Percentiles rank a stretch among this genome's conserved stretches.
Evolutionary conservation across 30 jellyfish, hydroid and myxozoan genomes (phyloP).

Genomic region (Clytia hemisphaerica): DNA sequence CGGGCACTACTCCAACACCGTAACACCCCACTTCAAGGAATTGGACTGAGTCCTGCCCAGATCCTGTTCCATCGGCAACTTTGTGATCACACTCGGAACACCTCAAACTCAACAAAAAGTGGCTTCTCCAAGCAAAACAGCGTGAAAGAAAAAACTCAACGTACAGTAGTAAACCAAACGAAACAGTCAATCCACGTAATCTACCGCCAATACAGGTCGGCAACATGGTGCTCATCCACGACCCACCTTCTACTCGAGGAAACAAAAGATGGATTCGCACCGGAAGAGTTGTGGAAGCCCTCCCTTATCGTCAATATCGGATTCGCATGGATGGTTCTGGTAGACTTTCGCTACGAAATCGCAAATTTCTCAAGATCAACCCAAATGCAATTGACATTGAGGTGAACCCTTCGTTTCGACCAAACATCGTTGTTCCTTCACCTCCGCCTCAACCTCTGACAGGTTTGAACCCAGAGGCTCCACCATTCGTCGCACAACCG

Average conservation of each 20-base stretch:
- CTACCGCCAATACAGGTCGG: neutral
- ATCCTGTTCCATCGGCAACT: neutral
- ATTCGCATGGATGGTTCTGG: neutral
- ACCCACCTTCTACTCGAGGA: neutral
- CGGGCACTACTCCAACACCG: constrained; percentile 3
- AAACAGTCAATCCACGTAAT: neutral
- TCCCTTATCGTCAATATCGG: neutral
- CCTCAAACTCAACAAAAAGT: neutral
- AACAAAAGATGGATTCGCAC: constrained; percentile 5
- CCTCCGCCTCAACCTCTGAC: no score
- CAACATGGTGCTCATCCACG: neutral
- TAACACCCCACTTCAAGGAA: neutral
- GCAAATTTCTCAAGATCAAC: constrained; percentile 22
- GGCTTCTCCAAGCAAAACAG: neutral
- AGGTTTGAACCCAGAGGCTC: no score
- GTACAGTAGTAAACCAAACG: no score
- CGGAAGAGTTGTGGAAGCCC: no score
- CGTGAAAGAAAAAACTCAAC: neutral
- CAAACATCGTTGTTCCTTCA: no score
- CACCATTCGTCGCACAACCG: no score
- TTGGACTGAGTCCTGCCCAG: constrained; percentile 11
- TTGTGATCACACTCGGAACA: neutral
- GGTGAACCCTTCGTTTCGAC: no score
- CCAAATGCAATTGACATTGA: no score
- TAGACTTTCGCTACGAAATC: neutral